Percentiles rank a stretch among this genome's conserved stretches.
Conservation (phyloP, 2,888 invertebrate species). For the Drosophila cognata region DNA sequence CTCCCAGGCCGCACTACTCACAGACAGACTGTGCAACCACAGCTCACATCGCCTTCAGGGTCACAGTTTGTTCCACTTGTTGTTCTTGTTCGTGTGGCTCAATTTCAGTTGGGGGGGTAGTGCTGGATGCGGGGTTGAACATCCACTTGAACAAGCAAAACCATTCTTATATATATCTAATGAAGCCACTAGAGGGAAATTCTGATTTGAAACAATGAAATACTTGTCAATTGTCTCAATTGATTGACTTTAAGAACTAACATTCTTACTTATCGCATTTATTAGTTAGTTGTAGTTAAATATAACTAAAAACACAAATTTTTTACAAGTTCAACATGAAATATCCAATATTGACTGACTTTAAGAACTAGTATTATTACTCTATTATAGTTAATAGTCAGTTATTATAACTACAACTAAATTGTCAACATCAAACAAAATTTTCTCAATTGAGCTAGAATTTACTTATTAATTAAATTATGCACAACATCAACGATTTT, state of each 20-base stretch:
- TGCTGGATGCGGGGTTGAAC: not conserved
- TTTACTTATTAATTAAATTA: not conserved
- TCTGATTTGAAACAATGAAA: slow-evolving; percentile 20
- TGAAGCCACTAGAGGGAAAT: slow-evolving; percentile 64
- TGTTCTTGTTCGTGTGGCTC: slow-evolving; percentile 10
- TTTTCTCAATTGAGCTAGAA: not conserved
- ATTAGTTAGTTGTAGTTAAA: no score
- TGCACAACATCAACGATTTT: no score
- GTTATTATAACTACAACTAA: not conserved
- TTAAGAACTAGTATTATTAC: no score
- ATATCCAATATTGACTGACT: no score
- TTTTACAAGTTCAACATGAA: no score
- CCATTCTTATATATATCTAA: slow-evolving; percentile 47
- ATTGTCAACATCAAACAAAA: not conserved
- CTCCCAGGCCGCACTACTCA: slow-evolving; percentile 6
- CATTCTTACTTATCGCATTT: not conserved
- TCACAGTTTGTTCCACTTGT: slow-evolving; percentile 17
- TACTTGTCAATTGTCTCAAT: not conserved
- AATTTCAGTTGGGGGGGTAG: not conserved
- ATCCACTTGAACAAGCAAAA: slow-evolving; percentile 18
- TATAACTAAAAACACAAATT: no score
- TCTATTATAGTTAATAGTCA: no score
- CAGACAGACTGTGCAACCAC: slow-evolving; percentile 8
- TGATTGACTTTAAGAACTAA: not conserved
- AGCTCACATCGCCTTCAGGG: slow-evolving; percentile 39